Conservation (phyloP, 2,113 vertebrate genomes). For the Mus musculus region DNA sequence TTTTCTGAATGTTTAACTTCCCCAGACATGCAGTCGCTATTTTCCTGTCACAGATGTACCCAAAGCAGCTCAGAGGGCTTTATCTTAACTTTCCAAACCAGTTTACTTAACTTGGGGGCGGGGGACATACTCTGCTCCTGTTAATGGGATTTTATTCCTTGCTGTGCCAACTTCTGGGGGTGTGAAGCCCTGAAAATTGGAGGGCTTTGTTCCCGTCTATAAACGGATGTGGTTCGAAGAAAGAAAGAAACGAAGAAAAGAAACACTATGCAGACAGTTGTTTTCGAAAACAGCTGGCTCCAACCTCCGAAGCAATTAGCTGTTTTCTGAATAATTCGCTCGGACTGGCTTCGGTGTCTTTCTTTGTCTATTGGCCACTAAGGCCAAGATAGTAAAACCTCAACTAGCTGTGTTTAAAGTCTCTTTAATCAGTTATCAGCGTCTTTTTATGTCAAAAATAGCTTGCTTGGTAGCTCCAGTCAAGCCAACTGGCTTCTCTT, state of each 20-base stretch:
- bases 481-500: constrained; percentile 75
- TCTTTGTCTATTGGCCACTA: neutral
- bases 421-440: constrained; percentile 77
- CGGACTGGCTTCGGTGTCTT: neutral
- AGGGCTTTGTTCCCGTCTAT: neutral
- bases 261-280: neutral
- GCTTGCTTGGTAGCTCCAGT: constrained; percentile 64
- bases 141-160: neutral
- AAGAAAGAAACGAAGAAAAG: neutral
- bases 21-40: neutral
- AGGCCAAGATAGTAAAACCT: constrained; percentile 45
- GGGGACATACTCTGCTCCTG: neutral
- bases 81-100: constrained; percentile 20
- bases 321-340: constrained; percentile 48
- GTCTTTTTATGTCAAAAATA: constrained; percentile 82
- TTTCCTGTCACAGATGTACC: neutral
- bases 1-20: constrained; percentile 8
- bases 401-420: constrained; percentile 58
- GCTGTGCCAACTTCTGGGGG: neutral
- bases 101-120: constrained; percentile 2
- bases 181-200: neutral
- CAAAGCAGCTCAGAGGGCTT: neutral
- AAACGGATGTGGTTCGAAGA: neutral
- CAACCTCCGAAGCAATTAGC: neutral
- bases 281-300: constrained; percentile 1